Base-by-base conservation (phyloP, 2,888 invertebrate species). In the Eulithis prunata region DNA sequence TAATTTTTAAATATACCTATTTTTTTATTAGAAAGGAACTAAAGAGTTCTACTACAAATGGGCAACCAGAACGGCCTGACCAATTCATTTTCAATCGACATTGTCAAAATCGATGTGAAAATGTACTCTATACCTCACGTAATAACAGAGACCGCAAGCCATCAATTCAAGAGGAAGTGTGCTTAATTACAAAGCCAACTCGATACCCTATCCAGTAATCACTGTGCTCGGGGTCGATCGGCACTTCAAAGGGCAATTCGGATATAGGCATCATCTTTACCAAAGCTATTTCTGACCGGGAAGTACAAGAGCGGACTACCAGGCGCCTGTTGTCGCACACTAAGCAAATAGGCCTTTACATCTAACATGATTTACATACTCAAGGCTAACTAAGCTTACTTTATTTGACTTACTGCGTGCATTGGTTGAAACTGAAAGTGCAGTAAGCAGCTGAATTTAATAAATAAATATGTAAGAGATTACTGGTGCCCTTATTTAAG, bases 231-330 rank as follows among this genome's bases (percentile, higher is more conserved):
- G 63, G 63, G 72, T 72, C 73, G 68, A 63, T 53, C 58, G 68
- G 62, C 57, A 70, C 71, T 70, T 73, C 69, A 70, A 68, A 65
- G 62, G 69, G 57, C 68, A 61, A 70, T 72, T 63, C 56, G 69
- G 72, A 68, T 71, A 75, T 73, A 71, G 74, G 74, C 71, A 76
- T 77, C 74, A 76, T 76, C 77, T 77, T 74, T 72, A 67, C 64
- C 74, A 68, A 70, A 73, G 74, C 72, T 75, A 78, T 78, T 76
- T 72, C 70, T 69, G 73, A 77, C 74, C 68, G 69, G 60, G 62
- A 67, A 62, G 28, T 38, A 58, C 57, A 53, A 60, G 57, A 36
- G 46, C 57, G 46, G 52, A 57, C 52, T 45, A 10, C 38, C 46
- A 51, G 62, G 57, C 62, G 62, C 57, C 55, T 58, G 53, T 49